These are phyloP conservation scores for Perdita meconis DNA, from an alignment of 2,888 invertebrate species.

Conservation along the genomic window DNA sequence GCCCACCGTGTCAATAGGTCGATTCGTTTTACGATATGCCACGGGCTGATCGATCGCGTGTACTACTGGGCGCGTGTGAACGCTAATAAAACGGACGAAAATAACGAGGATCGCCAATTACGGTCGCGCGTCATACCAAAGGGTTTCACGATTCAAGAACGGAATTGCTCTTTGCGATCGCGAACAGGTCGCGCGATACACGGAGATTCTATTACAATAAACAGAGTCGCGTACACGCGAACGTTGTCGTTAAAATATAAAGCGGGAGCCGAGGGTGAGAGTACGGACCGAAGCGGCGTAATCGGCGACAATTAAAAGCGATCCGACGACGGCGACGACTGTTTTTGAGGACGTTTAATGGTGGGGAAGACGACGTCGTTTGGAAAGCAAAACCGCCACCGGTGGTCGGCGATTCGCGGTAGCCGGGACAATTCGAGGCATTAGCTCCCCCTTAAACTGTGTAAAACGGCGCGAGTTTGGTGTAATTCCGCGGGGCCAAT, in stretches of 20 bases:
- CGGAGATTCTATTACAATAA: constrained; percentile 13
- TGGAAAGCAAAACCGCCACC: constrained; percentile 3
- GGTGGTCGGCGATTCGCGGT: constrained; percentile 10
- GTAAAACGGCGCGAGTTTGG: constrained; percentile 21
- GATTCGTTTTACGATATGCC: constrained; percentile 1
- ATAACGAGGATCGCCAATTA: constrained; percentile 23
- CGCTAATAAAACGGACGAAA: constrained; percentile 18
- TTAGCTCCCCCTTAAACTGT: constrained; percentile 31
- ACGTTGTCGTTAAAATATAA: constrained; percentile 36
- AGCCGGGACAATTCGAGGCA: neutral
- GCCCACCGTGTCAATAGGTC: constrained; percentile 35
- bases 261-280: constrained; percentile 2
- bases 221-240: neutral
- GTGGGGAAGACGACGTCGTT: constrained; percentile 37
- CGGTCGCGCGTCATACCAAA: constrained; percentile 8
- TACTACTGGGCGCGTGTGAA: neutral
- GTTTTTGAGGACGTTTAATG: constrained; percentile 53
- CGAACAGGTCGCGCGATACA: neutral
- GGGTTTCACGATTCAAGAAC: neutral
- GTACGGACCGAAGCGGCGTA: constrained; percentile 38
- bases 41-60: neutral
- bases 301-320: constrained; percentile 58
- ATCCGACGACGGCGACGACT: constrained; percentile 30
- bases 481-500: constrained; percentile 28
- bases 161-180: constrained; percentile 15